Evolutionary conservation across 2,888 invertebrate genomes (phyloP).

Genomic region (Hesperia comma): DNA sequence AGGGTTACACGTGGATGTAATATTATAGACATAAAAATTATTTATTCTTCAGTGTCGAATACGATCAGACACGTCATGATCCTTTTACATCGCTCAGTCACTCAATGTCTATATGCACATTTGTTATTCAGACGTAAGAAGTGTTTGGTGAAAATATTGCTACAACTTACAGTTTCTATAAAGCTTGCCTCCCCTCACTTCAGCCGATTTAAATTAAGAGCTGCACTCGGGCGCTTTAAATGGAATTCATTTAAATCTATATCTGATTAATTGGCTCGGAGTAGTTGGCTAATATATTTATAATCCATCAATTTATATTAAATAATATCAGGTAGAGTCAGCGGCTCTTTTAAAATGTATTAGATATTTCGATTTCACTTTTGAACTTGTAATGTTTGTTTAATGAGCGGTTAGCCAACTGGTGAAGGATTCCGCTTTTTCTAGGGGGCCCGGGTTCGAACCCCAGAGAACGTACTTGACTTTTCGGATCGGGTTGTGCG

Average conservation of each 20-base stretch:
- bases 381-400: too few relatives aligned
- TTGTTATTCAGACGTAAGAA: not conserved
- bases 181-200: constrained; percentile 6
- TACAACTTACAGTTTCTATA: not conserved
- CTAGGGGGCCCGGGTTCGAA: too few relatives aligned
- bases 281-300: constrained; percentile 58
- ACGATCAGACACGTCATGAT: too few relatives aligned
- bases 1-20: too few relatives aligned
- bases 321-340: constrained; percentile 47
- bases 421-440: too few relatives aligned
- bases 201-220: constrained; percentile 29
- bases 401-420: too few relatives aligned
- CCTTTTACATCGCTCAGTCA: too few relatives aligned
- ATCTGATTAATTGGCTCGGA: constrained; percentile 44
- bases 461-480: too few relatives aligned
- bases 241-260: constrained; percentile 51
- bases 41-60: too few relatives aligned
- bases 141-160: not conserved
- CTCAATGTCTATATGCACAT: not conserved
- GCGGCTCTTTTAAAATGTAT: constrained; percentile 54
- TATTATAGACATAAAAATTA: too few relatives aligned
- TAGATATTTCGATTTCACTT: not conserved
- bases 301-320: constrained; percentile 52
- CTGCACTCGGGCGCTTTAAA: constrained; percentile 30
- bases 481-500: too few relatives aligned